Evolutionary conservation across 2,888 invertebrate species (phyloP), one percentile per base, ranked within the genome.

Genomic region (Scelioninae gen. 2): DNA sequence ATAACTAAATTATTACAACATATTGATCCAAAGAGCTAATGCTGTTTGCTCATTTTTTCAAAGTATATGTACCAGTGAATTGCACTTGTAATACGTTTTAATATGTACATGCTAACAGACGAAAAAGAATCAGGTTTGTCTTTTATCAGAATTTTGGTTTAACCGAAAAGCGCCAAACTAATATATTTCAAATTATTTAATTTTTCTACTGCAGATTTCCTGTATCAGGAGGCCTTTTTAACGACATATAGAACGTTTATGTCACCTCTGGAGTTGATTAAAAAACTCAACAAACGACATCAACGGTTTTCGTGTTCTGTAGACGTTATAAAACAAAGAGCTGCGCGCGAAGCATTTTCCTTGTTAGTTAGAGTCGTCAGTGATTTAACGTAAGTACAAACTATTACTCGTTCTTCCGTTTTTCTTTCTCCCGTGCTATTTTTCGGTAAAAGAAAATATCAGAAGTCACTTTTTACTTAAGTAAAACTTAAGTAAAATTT

Each of bases 201-300:
- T 57, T 7, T 35, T 63, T 53, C 63, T 43, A 65, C 84, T 85
- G 16, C 89, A 95, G 95, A 95, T 87, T 94, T 96, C 87, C 90
- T 95, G 86, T 97, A 95, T 88, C 96, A 96, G 89, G 98, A 99
- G 89, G 98, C 98, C 76, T 99, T 99, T 88, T 90, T 98, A 79
- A 96, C 97, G 60, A 99, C 98, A 72, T 99, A 98, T 88, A 91
- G 98, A 79, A 98, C 97, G 73, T 97, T 98, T 88, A 93, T 98
- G 84, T 90, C 94, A 71, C 96, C 98, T 18, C 88, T 92, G 81
- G 94, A 94, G 78, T 89, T 98, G 78, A 92, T 97, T 78, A 91
- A 92, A 82, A 96, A 97, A 83, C 88, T 98, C 64, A 92, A 95
- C 83, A 91, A 93, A 83, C 90, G 92, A 81, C 94, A 90, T 88